phyloP scores from a whole-genome alignment of 1,140 invertebrate species.

The Caerostris extrusa region DNA sequence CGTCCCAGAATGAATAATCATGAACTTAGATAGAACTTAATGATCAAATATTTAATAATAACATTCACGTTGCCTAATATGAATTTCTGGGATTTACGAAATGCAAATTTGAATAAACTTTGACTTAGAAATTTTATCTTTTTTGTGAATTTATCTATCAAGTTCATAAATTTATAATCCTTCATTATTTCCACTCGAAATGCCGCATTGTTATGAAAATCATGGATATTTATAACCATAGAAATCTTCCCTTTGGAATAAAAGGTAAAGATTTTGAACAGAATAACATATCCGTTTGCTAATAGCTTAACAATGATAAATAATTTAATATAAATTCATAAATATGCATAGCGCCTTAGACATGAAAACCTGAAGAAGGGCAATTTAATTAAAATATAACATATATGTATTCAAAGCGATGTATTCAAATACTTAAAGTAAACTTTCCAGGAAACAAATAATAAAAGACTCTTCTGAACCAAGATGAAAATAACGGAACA shows the following conservation, averaged over 20 bases:
- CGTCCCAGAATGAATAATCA: too few species aligned
- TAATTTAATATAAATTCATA: slow-evolving; percentile 40
- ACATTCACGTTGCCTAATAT: too few species aligned
- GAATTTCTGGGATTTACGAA: too few species aligned
- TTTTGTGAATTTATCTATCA: too few species aligned
- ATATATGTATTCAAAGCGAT: slow-evolving; percentile 46
- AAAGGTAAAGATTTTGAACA: background rate
- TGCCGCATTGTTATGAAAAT: slow-evolving; percentile 20
- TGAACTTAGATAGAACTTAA: too few species aligned
- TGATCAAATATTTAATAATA: too few species aligned
- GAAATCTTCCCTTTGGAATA: background rate
- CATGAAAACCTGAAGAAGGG: background rate
- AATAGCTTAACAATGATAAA: background rate
- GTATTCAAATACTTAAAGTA: slow-evolving; percentile 49
- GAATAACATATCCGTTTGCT: background rate
- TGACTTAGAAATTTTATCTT: too few species aligned
- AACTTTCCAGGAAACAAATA: slow-evolving; percentile 61
- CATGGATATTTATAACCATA: background rate
- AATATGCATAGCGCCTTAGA: slow-evolving; percentile 1
- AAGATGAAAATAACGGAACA: slow-evolving; percentile 43
- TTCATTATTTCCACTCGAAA: background rate
- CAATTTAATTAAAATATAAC: slow-evolving; percentile 56
- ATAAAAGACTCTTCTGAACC: background rate
- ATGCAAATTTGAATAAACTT: too few species aligned
- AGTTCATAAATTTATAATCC: too few species aligned